Conservation (phyloP, 2,797 vertebrate species). For the Anguilla obscura region DNA sequence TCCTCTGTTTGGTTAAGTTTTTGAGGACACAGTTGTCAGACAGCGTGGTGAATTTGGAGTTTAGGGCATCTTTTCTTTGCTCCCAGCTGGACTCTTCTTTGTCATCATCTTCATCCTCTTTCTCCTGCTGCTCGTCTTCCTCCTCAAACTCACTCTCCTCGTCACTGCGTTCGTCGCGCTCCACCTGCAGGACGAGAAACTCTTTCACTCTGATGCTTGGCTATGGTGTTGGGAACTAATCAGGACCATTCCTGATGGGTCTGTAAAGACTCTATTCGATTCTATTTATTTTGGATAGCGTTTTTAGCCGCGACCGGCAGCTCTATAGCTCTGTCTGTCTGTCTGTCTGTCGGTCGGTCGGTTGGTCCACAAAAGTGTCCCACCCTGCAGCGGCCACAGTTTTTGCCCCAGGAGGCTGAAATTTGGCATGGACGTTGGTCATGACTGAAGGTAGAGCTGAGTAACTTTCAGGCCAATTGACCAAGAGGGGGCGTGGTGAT, state of each 20-base stretch:
- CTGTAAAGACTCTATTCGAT: neutral
- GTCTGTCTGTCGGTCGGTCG: no score
- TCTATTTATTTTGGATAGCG: neutral
- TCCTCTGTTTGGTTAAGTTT: conserved; percentile 67
- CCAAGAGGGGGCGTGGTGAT: no score
- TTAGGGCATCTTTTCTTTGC: conserved; percentile 56
- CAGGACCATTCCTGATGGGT: neutral
- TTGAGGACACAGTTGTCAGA: conserved; percentile 72
- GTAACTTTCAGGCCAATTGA: no score
- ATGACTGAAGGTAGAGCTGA: no score
- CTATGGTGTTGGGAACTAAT: neutral
- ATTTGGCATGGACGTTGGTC: no score
- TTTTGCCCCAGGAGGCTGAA: no score
- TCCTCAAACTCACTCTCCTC: conserved; percentile 83
- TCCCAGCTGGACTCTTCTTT: conserved; percentile 56
- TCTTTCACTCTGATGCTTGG: neutral
- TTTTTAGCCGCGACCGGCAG: neutral
- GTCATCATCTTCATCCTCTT: conserved; percentile 61
- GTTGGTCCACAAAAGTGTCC: no score
- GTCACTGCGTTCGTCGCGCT: conserved; percentile 88
- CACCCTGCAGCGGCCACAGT: no score
- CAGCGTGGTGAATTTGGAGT: conserved; percentile 66
- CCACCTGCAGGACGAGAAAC: conserved; percentile 69
- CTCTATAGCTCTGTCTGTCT: no score
- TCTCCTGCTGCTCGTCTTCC: conserved; percentile 72